A percentile compares a stretch with the other conserved stretches of the same genome.
Conservation (phyloP, 2,888 invertebrate species). For the Dexiosoma caninum region DNA sequence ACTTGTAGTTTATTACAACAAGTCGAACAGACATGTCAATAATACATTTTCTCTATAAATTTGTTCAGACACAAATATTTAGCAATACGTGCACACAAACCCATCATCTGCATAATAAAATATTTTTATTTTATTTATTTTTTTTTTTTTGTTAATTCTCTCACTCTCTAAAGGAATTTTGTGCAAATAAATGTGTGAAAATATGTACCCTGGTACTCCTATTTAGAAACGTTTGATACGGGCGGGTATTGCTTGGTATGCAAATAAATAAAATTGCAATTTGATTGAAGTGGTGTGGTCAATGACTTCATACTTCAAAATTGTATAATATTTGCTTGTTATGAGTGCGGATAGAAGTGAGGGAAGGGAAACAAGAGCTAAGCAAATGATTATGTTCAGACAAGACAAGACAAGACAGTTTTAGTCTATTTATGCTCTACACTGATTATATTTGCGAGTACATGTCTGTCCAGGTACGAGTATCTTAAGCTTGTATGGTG, state of each 20-base stretch:
- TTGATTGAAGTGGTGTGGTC: constrained; percentile 51
- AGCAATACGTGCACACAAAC: too few relatives aligned
- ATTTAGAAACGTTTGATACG: not conserved
- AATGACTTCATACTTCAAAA: constrained; percentile 38
- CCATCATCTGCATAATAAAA: not conserved
- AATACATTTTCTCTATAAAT: constrained; percentile 29
- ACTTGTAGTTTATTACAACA: constrained; percentile 45
- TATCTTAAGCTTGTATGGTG: not conserved
- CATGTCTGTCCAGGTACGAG: not conserved
- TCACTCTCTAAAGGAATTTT: too few relatives aligned
- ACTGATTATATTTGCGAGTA: constrained; percentile 13
- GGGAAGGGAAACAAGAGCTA: too few relatives aligned
- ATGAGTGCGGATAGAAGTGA: constrained; percentile 8
- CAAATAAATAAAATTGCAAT: constrained; percentile 44
- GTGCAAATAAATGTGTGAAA: constrained; percentile 7
- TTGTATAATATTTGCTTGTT: constrained; percentile 2
- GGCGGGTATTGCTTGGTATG: too few relatives aligned
- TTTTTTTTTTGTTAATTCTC: too few relatives aligned
- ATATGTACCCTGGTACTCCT: not conserved
- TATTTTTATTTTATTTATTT: not conserved
- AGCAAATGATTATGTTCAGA: constrained; percentile 22
- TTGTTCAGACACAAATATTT: constrained; percentile 1
- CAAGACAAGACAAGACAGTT: constrained; percentile 34
- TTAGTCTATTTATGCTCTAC: constrained; percentile 3
- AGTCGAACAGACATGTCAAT: constrained; percentile 53